phyloP scores from a whole-genome alignment of 2,888 invertebrate genomes.

The Melinopterus prodromus region DNA sequence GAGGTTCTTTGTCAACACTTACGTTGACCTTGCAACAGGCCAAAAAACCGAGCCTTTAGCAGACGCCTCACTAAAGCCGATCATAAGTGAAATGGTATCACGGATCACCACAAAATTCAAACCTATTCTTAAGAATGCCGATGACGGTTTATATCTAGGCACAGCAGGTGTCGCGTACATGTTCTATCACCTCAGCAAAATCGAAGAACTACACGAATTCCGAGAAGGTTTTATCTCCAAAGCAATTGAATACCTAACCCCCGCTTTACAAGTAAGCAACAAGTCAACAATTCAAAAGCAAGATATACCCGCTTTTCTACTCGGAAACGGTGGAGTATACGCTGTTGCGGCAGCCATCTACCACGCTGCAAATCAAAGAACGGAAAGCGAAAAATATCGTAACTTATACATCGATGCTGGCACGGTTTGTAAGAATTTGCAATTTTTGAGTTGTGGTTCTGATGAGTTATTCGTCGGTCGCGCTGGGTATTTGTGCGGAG shows the following conservation, averaged over 20 bases:
- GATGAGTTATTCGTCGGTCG: slow-evolving; percentile 89
- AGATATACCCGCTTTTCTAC: slow-evolving; percentile 76
- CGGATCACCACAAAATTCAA: slow-evolving; percentile 53
- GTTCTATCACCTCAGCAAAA: slow-evolving; percentile 74
- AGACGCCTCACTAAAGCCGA: slow-evolving; percentile 23
- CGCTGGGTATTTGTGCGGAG: slow-evolving; percentile 82
- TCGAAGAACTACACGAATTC: slow-evolving; percentile 61
- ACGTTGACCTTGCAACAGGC: background rate
- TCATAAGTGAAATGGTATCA: slow-evolving; percentile 42
- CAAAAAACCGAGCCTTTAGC: background rate
- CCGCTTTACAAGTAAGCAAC: slow-evolving; percentile 66
- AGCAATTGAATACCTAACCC: slow-evolving; percentile 69
- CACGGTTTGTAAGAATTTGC: slow-evolving; percentile 61
- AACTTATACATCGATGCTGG: slow-evolving; percentile 60
- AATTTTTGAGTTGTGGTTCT: slow-evolving; percentile 72
- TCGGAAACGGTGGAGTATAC: slow-evolving; percentile 82
- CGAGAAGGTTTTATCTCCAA: slow-evolving; percentile 65
- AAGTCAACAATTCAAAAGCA: slow-evolving; percentile 60
- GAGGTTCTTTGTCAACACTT: slow-evolving; percentile 8
- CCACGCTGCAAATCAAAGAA: slow-evolving; percentile 62
- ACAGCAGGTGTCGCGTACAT: slow-evolving; percentile 77
- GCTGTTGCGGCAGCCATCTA: slow-evolving; percentile 75
- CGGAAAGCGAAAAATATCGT: slow-evolving; percentile 52
- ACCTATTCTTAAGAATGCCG: slow-evolving; percentile 54
- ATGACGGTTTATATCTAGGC: slow-evolving; percentile 76